Conservation (phyloP, 1,140 invertebrate genomes). For the Brachionus rubens region DNA sequence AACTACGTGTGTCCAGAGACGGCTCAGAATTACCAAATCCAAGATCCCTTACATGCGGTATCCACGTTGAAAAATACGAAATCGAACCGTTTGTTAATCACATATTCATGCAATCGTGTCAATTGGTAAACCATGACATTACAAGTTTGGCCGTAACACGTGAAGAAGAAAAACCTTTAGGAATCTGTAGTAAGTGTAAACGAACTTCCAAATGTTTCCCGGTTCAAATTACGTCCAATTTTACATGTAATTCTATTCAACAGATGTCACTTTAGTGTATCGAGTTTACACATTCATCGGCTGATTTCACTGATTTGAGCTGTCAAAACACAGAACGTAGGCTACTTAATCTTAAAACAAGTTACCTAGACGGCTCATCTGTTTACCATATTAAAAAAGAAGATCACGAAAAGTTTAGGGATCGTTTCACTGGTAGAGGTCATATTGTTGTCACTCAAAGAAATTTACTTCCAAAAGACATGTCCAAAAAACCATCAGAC, state of each 20-base stretch:
- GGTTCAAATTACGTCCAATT: neutral
- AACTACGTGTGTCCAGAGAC: too few relatives aligned
- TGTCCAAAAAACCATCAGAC: too few relatives aligned
- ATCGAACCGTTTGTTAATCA: slow-evolving; percentile 27
- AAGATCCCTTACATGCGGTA: neutral
- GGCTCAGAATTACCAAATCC: too few relatives aligned
- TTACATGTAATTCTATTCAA: slow-evolving; percentile 26
- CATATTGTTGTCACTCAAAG: neutral
- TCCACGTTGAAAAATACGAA: slow-evolving; percentile 19
- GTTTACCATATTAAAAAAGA: too few relatives aligned
- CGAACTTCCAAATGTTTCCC: too few relatives aligned
- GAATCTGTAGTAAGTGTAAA: neutral
- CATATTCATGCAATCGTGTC: slow-evolving; percentile 64
- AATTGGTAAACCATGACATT: slow-evolving; percentile 66
- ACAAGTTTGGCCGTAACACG: slow-evolving; percentile 48
- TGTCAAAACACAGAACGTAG: slow-evolving; percentile 55
- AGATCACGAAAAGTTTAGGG: neutral
- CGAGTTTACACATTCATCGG: slow-evolving; percentile 13
- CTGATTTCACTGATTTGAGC: too few relatives aligned
- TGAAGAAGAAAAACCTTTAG: neutral
- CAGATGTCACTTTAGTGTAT: slow-evolving; percentile 34
- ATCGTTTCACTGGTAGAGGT: neutral
- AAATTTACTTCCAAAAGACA: too few relatives aligned
- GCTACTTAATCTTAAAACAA: slow-evolving; percentile 75
- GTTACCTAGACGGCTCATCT: slow-evolving; percentile 78